Base-by-base conservation (phyloP, 2,797 vertebrate species). In the Meriones psammophilus region DNA sequence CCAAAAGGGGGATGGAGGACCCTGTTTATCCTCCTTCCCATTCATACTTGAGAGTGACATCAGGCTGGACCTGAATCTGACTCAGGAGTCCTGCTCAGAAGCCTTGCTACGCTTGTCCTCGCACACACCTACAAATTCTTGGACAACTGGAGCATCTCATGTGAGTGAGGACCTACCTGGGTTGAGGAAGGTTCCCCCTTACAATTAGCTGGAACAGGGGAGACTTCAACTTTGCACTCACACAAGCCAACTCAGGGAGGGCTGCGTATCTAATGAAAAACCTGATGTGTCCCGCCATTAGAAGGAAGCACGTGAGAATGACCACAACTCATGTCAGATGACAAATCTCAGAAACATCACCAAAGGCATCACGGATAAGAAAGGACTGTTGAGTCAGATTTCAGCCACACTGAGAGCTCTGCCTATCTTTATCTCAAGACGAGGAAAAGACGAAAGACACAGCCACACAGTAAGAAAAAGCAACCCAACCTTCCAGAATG, bases 261-360 rank as follows among this genome's bases (percentile, higher is more conserved):
- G 30, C 30, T 9, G 30, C 7, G 28, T 12, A n/a, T 20, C 36
- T 50, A 60, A 9, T 8, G 36, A 20, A 39, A 42, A n/a, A 3
- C 9, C 22, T 18, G 15, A 84, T 42, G 13, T 50, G 28, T 28
- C 8, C 56, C 6, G 17, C 5, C 39, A 28, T 20, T 26, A 30
- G 22, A 46, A 58, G 83, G n/a, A 86, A 85, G 62, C 8, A 6
- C 0, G 1, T 9, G 15, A 33, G 60, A 30, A 77, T 42, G 69
- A 50, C 4, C n/a, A 17, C 17, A 18, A 4, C 76, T 50, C 1
- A 0, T 5, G 24, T 36, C 26, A 2, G 30, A 3, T 8, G 2
- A 8, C 4, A 17, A 28, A 56, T 50, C 64, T 78, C 30, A 58
- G 62, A 71, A 81, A 81, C 1, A 46, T 39, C 50, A 3, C 30